phyloP scores from a whole-genome alignment of 2,113 vertebrate species.

The Andinoacara biseriatus region DNA sequence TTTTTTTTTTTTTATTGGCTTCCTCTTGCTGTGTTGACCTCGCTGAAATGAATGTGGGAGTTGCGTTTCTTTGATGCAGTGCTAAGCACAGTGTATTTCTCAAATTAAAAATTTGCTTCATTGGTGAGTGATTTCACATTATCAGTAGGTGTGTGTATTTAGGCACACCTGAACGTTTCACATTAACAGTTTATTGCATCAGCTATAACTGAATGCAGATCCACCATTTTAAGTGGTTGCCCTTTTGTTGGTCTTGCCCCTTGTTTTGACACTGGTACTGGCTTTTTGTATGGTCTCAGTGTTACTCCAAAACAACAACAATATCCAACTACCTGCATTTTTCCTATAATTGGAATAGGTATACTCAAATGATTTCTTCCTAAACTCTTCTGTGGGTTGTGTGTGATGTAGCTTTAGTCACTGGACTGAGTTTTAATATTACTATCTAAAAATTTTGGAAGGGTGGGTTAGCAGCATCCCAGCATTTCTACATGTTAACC shows the following conservation, averaged over 20 bases:
- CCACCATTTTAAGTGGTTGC: constrained; percentile 60
- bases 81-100: background rate
- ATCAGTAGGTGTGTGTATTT: constrained; percentile 32
- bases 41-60: background rate
- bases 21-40: background rate
- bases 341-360: constrained; percentile 51
- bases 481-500: constrained; percentile 12
- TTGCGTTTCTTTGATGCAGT: constrained; percentile 2
- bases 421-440: background rate
- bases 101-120: background rate
- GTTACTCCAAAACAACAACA: constrained; percentile 12
- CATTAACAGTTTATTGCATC: constrained; percentile 30
- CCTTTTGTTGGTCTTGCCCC: constrained; percentile 65
- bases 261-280: constrained; percentile 65
- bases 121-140: background rate
- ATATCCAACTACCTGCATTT: constrained; percentile 50
- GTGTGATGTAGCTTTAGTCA: constrained; percentile 47
- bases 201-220: constrained; percentile 77
- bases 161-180: background rate
- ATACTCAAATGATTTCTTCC: constrained; percentile 30
- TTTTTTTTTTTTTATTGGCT: background rate
- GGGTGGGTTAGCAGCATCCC: background rate
- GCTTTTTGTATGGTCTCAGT: constrained; percentile 62
- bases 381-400: constrained; percentile 55
- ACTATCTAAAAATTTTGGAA: background rate